phyloP scores from a whole-genome alignment of 2,797 vertebrate genomes.

The Taenioides sp. region DNA sequence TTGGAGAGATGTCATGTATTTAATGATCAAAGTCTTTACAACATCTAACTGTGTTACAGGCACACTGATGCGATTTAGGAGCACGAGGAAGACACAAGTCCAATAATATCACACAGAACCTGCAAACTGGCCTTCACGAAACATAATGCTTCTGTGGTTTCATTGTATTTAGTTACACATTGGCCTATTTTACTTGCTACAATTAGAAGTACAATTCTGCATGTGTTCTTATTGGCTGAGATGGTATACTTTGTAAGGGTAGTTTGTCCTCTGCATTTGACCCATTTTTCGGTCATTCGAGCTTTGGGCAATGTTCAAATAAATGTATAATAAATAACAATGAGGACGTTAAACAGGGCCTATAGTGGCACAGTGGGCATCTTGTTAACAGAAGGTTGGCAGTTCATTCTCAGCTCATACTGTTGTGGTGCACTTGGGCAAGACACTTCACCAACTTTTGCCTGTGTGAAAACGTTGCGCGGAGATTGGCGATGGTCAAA shows the following conservation, averaged over 20 bases:
- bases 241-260: background rate
- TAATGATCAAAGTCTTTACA: slow-evolving; percentile 17
- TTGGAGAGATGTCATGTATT: slow-evolving; percentile 12
- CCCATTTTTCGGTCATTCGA: too few species aligned
- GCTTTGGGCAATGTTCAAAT: too few species aligned
- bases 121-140: background rate
- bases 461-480: too few species aligned
- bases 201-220: background rate
- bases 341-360: too few species aligned
- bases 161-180: background rate
- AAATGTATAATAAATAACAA: too few species aligned
- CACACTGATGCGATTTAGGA: slow-evolving; percentile 10
- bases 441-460: too few species aligned
- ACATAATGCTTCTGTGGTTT: background rate
- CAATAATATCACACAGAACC: background rate
- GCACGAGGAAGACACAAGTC: background rate
- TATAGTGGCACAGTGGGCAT: too few species aligned
- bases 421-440: too few species aligned
- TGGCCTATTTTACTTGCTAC: background rate
- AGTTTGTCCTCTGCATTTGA: too few species aligned
- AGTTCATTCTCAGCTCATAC: too few species aligned
- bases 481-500: too few species aligned
- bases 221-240: background rate
- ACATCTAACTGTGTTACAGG: slow-evolving; percentile 10
- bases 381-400: too few species aligned